These are phyloP conservation scores for Zenarchopterus dispar DNA, from an alignment of 2,797 vertebrate species.

Conservation along the genomic window DNA sequence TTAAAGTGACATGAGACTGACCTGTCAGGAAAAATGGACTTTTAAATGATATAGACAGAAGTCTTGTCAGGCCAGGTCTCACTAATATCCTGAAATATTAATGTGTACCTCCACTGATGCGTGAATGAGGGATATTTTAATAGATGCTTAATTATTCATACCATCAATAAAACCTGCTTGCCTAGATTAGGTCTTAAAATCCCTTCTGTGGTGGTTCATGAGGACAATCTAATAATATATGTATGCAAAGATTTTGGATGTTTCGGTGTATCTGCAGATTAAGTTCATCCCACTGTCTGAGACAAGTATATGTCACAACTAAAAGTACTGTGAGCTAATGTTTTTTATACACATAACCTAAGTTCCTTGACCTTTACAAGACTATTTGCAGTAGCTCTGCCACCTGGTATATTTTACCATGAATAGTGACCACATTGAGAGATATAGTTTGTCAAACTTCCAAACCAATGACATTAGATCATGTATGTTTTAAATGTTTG, in stretches of 20 bases:
- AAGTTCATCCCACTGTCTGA: constrained; percentile 34
- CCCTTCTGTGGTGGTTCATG: constrained; percentile 49
- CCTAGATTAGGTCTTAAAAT: constrained; percentile 75
- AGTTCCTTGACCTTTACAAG: constrained; percentile 33
- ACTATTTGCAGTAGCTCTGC: constrained; percentile 17
- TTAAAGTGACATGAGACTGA: constrained; percentile 69
- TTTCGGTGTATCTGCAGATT: constrained; percentile 57
- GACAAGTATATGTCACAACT: constrained; percentile 17
- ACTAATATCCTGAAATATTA: constrained; percentile 85
- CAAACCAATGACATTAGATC: constrained; percentile 34
- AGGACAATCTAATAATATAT: constrained; percentile 67
- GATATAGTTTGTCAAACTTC: constrained; percentile 55
- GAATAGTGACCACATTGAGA: constrained; percentile 30
- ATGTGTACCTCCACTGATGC: constrained; percentile 82
- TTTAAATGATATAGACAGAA: constrained; percentile 77
- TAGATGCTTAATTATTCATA: constrained; percentile 85
- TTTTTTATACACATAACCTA: constrained; percentile 43
- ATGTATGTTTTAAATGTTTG: constrained; percentile 3
- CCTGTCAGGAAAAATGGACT: constrained; percentile 79
- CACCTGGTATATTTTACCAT: constrained; percentile 9
- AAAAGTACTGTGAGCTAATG: constrained; percentile 29
- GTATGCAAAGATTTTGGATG: constrained; percentile 63
- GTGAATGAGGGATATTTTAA: constrained; percentile 81
- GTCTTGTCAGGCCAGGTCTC: constrained; percentile 82
- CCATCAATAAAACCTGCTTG: constrained; percentile 84